Evolutionary conservation across 2,797 vertebrate genomes (phyloP).

Genomic region (Sebastes aleutianus): DNA sequence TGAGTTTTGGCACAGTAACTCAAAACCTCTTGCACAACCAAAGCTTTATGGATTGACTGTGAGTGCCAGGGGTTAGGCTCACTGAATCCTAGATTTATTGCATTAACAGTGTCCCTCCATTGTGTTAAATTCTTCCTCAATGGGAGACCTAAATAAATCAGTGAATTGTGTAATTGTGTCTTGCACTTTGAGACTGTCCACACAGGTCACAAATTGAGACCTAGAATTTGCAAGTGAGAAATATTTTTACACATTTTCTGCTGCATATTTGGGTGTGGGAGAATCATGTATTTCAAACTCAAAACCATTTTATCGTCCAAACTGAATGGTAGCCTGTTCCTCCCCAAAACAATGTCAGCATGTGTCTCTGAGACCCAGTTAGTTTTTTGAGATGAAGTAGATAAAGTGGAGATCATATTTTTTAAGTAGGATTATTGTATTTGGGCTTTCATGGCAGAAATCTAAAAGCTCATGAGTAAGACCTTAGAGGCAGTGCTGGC

Average conservation of each 20-base stretch:
- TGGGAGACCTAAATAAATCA: conserved; percentile 5
- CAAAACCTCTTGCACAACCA: conserved; percentile 41
- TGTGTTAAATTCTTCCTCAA: conserved; percentile 22
- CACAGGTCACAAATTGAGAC: neutral
- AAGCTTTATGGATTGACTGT: conserved; percentile 42
- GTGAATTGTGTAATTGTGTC: neutral
- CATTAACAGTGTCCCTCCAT: neutral
- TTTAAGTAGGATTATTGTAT: conserved; percentile 39
- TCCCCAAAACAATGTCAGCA: conserved; percentile 4
- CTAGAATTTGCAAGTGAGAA: neutral
- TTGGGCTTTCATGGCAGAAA: conserved; percentile 28
- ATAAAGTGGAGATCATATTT: conserved; percentile 29
- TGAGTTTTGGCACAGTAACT: conserved; percentile 21
- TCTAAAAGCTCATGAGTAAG: conserved; percentile 35
- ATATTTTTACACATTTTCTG: neutral
- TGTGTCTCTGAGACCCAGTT: conserved; percentile 7
- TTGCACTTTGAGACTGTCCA: conserved; percentile 5
- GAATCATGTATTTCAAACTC: neutral
- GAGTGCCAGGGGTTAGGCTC: conserved; percentile 24
- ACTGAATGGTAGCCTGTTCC: conserved; percentile 2
- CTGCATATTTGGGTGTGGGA: neutral
- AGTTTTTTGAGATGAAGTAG: conserved; percentile 12
- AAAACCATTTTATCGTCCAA: neutral
- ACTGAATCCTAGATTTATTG: conserved; percentile 28
- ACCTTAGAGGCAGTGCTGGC: conserved; percentile 36